A percentile compares a stretch with the other conserved stretches of the same genome.
phyloP scores from a whole-genome alignment of 2,888 invertebrate species.

The Calephelis perditalis region DNA sequence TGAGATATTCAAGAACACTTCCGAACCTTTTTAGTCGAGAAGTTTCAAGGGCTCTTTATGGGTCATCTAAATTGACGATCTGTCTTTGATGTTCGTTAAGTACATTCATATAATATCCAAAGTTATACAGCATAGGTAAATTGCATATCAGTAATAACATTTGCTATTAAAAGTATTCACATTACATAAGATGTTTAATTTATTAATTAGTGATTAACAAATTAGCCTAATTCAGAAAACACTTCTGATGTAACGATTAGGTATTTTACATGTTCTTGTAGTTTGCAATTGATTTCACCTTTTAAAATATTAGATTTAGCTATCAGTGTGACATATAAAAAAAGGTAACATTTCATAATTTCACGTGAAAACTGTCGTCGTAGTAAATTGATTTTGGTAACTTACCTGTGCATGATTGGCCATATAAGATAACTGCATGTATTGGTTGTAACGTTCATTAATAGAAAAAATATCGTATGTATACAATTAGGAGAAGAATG shows the following conservation, averaged over 20 bases:
- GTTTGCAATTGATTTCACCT: background rate
- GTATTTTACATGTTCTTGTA: background rate
- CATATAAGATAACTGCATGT: background rate
- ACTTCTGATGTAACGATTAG: constrained; percentile 4
- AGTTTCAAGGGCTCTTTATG: background rate
- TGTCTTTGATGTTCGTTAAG: background rate
- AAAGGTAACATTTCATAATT: constrained; percentile 22
- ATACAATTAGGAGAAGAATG: background rate
- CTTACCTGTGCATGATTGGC: constrained; percentile 9
- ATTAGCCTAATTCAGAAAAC: too few relatives aligned
- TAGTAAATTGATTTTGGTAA: constrained; percentile 5
- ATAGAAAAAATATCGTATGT: background rate
- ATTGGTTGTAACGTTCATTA: constrained; percentile 1
- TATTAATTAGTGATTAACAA: too few relatives aligned
- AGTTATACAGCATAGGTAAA: background rate
- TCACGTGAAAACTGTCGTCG: constrained; percentile 5
- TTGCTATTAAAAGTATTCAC: too few relatives aligned
- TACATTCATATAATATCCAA: background rate
- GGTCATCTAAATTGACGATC: background rate
- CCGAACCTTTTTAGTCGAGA: background rate
- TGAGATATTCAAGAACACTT: background rate
- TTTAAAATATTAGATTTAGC: constrained; percentile 18
- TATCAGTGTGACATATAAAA: constrained; percentile 20
- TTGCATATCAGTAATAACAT: too few relatives aligned
- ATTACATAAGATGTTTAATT: too few relatives aligned